Base-by-base conservation (phyloP, 2,888 invertebrate genomes). In the Luffia ferchaultella region DNA sequence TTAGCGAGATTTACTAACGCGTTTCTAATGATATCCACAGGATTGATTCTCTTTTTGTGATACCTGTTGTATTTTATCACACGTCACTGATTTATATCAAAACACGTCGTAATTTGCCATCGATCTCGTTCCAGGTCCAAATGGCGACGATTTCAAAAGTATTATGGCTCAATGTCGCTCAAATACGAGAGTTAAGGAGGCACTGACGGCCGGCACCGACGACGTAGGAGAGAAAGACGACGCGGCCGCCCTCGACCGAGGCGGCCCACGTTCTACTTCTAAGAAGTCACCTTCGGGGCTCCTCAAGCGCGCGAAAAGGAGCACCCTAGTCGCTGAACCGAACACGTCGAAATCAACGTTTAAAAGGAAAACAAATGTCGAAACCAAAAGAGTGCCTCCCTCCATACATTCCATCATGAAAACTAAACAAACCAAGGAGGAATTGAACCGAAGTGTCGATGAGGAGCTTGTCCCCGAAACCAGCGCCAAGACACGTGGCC, bases 391-490 rank as follows among this genome's bases (percentile, higher is more conserved):
- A 65, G 61, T 62, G 63, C 62, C 68, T 73, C 70, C 76, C 73
- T 72, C 72, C 70, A 70, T 64, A 79, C 76, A 83, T 80, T 80
- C 79, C 82, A 83, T 70, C 73, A 83, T 83, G 83, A 83, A 83
- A 76, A 82, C 84, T 60, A 84, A 83, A 67, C 82, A 83, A 64
- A 58, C 60, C 52, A 83, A 82, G 64, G 82, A 82, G 54, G 83
- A 82, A 58, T 64, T 67, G 53, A 82, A 82, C 54, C 79, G 78
- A 68, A 71, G 70, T 62, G 67, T 71, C 2, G 83, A 83, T 73
- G 83, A 83, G 51, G 82, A 80, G 50, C 62, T 67, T 16, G 59
- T 75, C 43, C 63, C 73, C 57, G 84, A 83, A 65, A 40, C 40
- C 15, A 51, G 45, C 18, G 83, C 82, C 42, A 84, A 84, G 61